Conservation (phyloP, 1,140 invertebrate species). For the Nasonia longicornis region DNA sequence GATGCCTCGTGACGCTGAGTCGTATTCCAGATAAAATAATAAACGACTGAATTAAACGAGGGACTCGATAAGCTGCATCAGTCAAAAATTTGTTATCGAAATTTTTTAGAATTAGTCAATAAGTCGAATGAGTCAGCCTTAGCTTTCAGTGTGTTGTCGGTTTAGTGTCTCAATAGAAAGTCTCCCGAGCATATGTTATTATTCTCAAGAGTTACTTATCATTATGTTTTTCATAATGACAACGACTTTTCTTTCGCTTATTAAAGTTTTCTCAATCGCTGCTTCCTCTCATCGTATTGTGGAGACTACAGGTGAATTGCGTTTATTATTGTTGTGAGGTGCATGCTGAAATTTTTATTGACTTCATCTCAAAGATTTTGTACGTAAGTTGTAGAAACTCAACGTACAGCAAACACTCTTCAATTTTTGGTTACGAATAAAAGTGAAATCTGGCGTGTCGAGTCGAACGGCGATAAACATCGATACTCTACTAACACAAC, state of each 20-base stretch:
- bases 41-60: too few species aligned
- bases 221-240: not conserved
- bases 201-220: not conserved
- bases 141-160: not conserved
- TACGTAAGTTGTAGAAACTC: not conserved
- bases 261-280: not conserved
- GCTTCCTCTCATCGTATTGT: not conserved
- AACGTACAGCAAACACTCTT: not conserved
- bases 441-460: slow-evolving; percentile 27
- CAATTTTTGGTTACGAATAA: slow-evolving; percentile 38
- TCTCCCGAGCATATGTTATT: not conserved
- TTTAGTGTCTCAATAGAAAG: slow-evolving; percentile 3
- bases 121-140: slow-evolving; percentile 15
- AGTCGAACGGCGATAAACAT: not conserved
- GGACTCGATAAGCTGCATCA: too few species aligned
- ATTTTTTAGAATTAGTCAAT: too few species aligned
- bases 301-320: slow-evolving; percentile 15
- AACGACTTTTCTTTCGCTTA: not conserved
- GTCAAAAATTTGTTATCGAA: too few species aligned
- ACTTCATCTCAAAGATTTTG: not conserved
- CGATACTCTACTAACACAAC: slow-evolving; percentile 15
- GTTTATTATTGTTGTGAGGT: too few species aligned
- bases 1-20: not conserved
- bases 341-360: not conserved
- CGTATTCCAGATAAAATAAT: not conserved